Evolutionary conservation across 2,888 invertebrate species (phyloP), one percentile per base, ranked within the genome.

Genomic region (Polydrusus tereticollis): DNA sequence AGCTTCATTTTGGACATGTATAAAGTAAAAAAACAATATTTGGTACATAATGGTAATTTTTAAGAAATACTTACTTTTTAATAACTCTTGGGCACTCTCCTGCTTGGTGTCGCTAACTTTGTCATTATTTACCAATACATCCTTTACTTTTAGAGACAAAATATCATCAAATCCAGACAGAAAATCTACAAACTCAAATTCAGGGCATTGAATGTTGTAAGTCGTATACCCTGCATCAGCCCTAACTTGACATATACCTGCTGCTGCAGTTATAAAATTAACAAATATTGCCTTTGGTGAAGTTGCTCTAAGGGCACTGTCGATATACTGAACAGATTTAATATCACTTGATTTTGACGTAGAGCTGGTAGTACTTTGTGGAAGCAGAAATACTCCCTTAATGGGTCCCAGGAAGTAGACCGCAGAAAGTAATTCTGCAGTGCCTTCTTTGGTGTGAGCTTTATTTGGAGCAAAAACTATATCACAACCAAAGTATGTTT

Each of bases 1-100:
- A n/a, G n/a, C n/a, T n/a, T n/a, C n/a, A n/a, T n/a, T n/a, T n/a
- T n/a, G n/a, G n/a, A n/a, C n/a, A n/a, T n/a, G n/a, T n/a, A n/a
- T n/a, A n/a, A n/a, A n/a, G n/a, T n/a, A n/a, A n/a, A n/a, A n/a
- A n/a, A n/a, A n/a, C n/a, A n/a, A n/a, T n/a, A n/a, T n/a, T n/a
- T n/a, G n/a, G n/a, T n/a, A n/a, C n/a, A n/a, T n/a, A n/a, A n/a
- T n/a, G n/a, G n/a, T n/a, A n/a, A n/a, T n/a, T n/a, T n/a, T n/a
- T n/a, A n/a, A n/a, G n/a, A n/a, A n/a, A n/a, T 10, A 76, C 78
- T 80, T 83, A 85, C 85, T 85, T 78, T 84, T 85, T 63, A 82
- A 83, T 2, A 84, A 72, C 4, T 81, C 82, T 69, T 83, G 83
- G 0, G 80, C 75, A 21, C 80, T 80, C 70, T 84, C 84, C 63